phyloP scores from a whole-genome alignment of 2,113 vertebrate species.

The Chascanopsetta lugubris region DNA sequence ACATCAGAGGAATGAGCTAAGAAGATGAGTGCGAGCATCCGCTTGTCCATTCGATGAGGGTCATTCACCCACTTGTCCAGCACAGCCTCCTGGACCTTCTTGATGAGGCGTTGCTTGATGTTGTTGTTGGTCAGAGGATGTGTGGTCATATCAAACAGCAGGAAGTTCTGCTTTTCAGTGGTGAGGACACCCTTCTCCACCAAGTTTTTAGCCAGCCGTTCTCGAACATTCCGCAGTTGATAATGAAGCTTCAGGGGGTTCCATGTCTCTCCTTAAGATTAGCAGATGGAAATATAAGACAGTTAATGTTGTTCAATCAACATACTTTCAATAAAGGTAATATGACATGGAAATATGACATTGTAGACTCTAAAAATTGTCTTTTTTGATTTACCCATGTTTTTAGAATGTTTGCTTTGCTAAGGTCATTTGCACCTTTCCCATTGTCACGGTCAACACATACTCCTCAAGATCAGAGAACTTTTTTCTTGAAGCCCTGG shows the following conservation, averaged over 20 bases:
- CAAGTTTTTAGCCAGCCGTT: slow-evolving; percentile 94
- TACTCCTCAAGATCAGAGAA: too few relatives aligned
- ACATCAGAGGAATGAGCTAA: slow-evolving; percentile 94
- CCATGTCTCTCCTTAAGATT: slow-evolving; percentile 90
- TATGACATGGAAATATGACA: too few relatives aligned
- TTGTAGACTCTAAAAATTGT: too few relatives aligned
- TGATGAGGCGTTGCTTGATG: slow-evolving; percentile 96
- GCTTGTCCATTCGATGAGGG: slow-evolving; percentile 94
- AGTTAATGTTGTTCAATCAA: neutral
- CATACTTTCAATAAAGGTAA: neutral
- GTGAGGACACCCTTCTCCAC: slow-evolving; percentile 97
- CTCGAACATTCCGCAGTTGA: slow-evolving; percentile 92
- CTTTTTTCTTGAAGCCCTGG: too few relatives aligned
- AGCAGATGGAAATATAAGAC: neutral
- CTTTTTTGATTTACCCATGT: too few relatives aligned
- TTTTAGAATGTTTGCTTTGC: too few relatives aligned
- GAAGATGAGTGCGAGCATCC: slow-evolving; percentile 92
- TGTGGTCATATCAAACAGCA: slow-evolving; percentile 97
- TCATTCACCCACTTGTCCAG: slow-evolving; percentile 96
- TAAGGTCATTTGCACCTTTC: too few relatives aligned
- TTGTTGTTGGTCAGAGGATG: slow-evolving; percentile 96
- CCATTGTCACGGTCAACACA: too few relatives aligned
- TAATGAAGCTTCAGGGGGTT: slow-evolving; percentile 97
- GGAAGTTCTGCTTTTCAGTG: slow-evolving; percentile 98
- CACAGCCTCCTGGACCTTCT: slow-evolving; percentile 93